These are phyloP conservation scores for Catocala nupta DNA, from an alignment of 2,888 invertebrate species.

Conservation along the genomic window DNA sequence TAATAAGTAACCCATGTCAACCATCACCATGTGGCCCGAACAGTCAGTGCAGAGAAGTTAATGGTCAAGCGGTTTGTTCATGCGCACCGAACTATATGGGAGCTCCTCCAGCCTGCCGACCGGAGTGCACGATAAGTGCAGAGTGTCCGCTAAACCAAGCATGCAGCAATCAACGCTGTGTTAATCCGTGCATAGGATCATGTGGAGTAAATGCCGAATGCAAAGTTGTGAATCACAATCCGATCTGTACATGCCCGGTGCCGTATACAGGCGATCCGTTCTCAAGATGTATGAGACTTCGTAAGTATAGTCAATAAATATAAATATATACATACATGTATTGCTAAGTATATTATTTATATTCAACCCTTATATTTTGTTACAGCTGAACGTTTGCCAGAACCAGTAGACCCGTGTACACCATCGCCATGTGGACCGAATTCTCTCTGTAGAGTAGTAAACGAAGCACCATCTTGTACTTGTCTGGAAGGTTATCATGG, in stretches of 20 bases:
- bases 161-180: constrained; percentile 90
- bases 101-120: constrained; percentile 90
- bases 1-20: constrained; percentile 87
- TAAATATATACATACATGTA: too few relatives aligned
- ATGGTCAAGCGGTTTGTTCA: constrained; percentile 90
- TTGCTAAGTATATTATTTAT: too few relatives aligned
- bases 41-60: constrained; percentile 88
- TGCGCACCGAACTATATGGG: constrained; percentile 89
- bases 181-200: constrained; percentile 91
- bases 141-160: constrained; percentile 91
- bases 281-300: constrained; percentile 85
- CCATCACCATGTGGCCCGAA: constrained; percentile 90
- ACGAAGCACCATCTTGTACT: constrained; percentile 91
- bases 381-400: constrained; percentile 83
- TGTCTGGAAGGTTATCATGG: constrained; percentile 91
- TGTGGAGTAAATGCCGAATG: constrained; percentile 91
- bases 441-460: constrained; percentile 90
- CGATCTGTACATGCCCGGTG: constrained; percentile 90
- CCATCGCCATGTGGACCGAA: constrained; percentile 94
- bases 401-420: constrained; percentile 89
- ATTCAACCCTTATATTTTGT: constrained; percentile 22
- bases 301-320: constrained; percentile 69
- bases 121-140: constrained; percentile 91
- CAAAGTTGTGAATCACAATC: constrained; percentile 92
- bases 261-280: constrained; percentile 90